A percentile compares a stretch with the other conserved stretches of the same genome.
phyloP scores from a whole-genome alignment of 30 jellyfish, hydroid and myxozoan genomes.

The Rhopilema esculentum region DNA sequence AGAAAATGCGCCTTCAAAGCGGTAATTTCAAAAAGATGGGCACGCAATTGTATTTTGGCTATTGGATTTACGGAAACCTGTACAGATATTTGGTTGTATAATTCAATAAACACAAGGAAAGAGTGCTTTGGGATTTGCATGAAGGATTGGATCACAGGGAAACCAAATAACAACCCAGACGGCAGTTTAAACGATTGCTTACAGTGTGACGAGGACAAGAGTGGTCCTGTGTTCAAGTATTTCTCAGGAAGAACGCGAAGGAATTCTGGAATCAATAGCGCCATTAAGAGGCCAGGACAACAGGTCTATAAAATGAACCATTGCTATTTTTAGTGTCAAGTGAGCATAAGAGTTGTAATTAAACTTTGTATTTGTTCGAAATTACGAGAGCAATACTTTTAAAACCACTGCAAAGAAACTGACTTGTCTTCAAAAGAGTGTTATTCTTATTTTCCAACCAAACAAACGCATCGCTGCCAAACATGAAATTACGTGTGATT shows the following conservation, averaged over 20 bases:
- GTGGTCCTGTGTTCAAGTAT: conserved; percentile 80
- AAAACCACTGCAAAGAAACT: background rate
- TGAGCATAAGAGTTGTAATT: background rate
- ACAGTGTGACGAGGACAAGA: conserved; percentile 78
- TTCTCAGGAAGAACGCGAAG: conserved; percentile 81
- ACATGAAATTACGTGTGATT: no score
- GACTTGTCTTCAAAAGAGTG: background rate
- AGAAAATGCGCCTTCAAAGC: conserved; percentile 56
- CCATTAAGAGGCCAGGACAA: conserved; percentile 72
- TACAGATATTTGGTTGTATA: conserved; percentile 66
- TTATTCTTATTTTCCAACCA: no score
- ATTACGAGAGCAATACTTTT: background rate
- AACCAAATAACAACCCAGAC: conserved; percentile 73
- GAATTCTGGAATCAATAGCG: conserved; percentile 78
- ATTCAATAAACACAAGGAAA: conserved; percentile 58
- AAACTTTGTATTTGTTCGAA: background rate
- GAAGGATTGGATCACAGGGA: conserved; percentile 64
- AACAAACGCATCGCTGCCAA: no score
- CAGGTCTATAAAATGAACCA: conserved; percentile 74
- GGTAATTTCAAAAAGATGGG: conserved; percentile 38
- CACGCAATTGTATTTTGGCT: conserved; percentile 41
- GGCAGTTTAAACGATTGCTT: conserved; percentile 71
- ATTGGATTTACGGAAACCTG: conserved; percentile 67
- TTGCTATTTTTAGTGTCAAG: conserved; percentile 49
- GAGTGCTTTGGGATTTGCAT: conserved; percentile 69